Conservation (phyloP, 1,140 invertebrate species). For the Scylla paramamosain region DNA sequence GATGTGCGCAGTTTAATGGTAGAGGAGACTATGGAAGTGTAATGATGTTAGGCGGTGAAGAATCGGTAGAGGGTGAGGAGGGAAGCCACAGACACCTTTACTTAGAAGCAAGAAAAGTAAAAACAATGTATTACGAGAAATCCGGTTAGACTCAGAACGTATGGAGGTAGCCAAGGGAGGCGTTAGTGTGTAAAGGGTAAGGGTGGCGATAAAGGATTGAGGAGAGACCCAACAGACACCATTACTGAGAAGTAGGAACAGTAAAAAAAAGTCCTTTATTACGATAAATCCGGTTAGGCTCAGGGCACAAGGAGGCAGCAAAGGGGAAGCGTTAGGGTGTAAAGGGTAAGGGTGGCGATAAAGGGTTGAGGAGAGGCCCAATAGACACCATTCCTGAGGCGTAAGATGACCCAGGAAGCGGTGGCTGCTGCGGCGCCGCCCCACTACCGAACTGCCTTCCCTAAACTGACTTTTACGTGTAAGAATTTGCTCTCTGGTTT, state of each 20-base stretch:
- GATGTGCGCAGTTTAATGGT: too few relatives aligned
- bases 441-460: constrained; percentile 51
- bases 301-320: background rate
- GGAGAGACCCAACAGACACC: background rate
- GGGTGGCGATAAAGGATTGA: background rate
- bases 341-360: background rate
- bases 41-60: too few relatives aligned
- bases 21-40: too few relatives aligned
- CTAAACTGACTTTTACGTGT: constrained; percentile 69
- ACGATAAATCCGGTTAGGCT: background rate
- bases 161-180: background rate
- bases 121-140: background rate
- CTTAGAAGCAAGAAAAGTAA: background rate
- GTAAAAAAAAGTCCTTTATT: background rate
- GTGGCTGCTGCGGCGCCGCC: constrained; percentile 39
- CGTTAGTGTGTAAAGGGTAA: background rate
- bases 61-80: background rate
- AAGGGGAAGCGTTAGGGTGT: background rate
- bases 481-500: constrained; percentile 74
- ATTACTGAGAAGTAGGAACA: background rate
- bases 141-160: background rate
- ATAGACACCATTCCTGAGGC: constrained; percentile 46
- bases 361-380: background rate
- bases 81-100: background rate
- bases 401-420: constrained; percentile 67